A percentile compares a stretch with the other conserved stretches of the same genome.
Evolutionary conservation across 2,113 vertebrate species (phyloP).

Genomic region (Bombycilla garrulus): DNA sequence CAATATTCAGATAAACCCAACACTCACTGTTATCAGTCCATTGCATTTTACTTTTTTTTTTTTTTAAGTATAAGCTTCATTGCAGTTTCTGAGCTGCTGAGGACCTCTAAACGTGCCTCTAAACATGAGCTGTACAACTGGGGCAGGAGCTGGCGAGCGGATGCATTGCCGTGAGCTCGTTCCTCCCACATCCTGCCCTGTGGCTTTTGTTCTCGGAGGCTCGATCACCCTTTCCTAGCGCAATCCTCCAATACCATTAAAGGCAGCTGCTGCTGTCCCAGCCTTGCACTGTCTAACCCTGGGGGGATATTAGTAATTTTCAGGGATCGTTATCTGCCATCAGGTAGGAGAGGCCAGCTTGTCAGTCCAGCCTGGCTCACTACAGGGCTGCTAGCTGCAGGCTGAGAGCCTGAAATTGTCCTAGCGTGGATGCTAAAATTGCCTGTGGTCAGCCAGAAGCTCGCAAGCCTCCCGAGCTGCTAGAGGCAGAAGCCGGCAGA

Average conservation of each 20-base stretch:
- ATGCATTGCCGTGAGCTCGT: not conserved
- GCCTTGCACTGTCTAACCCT: not conserved
- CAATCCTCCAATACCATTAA: slow-evolving; percentile 7
- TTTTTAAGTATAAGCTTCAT: not conserved
- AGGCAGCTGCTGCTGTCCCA: not conserved
- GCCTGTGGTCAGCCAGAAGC: not conserved
- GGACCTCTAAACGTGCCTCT: no score
- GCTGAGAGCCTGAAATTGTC: not conserved
- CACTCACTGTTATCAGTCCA: not conserved
- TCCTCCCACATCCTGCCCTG: slow-evolving; percentile 47
- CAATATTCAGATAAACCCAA: not conserved
- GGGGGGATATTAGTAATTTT: slow-evolving; percentile 50
- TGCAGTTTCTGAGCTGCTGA: not conserved
- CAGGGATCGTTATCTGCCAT: slow-evolving; percentile 55
- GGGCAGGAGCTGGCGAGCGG: accelerated
- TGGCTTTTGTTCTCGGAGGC: slow-evolving; percentile 46
- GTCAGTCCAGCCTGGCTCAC: slow-evolving; percentile 8
- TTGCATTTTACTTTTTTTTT: not conserved
- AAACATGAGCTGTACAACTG: not conserved
- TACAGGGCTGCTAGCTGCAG: not conserved
- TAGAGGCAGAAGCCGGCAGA: not conserved
- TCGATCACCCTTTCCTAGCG: not conserved
- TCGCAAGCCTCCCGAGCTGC: not conserved
- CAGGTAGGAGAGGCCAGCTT: slow-evolving; percentile 41
- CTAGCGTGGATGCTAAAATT: not conserved